Evolutionary conservation across 2,888 invertebrate species (phyloP).

Genomic region (Desoria tigrina): DNA sequence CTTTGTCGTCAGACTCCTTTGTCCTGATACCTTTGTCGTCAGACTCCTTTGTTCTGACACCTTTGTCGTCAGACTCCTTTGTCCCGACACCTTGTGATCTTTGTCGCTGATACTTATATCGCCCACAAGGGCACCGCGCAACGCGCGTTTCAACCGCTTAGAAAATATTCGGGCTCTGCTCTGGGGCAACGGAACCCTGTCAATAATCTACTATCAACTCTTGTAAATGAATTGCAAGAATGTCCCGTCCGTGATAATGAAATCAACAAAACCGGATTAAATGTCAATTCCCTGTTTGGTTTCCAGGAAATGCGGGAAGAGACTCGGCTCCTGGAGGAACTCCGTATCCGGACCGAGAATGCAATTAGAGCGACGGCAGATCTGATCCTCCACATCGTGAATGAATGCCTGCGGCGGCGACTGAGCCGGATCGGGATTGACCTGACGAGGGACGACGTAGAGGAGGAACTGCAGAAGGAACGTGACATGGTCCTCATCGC

Average conservation of each 20-base stretch:
- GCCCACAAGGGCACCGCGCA: no score
- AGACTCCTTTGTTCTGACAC: no score
- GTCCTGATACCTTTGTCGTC: no score
- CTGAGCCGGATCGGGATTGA: conserved; percentile 71
- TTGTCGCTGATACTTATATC: no score
- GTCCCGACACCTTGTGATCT: no score
- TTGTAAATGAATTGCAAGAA: no score
- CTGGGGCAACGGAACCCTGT: no score
- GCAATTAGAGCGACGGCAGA: conserved; percentile 52
- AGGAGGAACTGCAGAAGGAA: conserved; percentile 71
- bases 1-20: no score
- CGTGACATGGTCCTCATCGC: conserved; percentile 49
- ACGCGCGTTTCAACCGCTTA: no score
- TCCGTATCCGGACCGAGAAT: conserved; percentile 50
- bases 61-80: no score
- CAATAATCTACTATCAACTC: no score
- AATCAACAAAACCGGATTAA: not conserved
- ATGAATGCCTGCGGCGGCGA: conserved; percentile 72
- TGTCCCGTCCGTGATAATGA: not conserved
- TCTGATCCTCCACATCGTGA: conserved; percentile 62
- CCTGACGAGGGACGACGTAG: conserved; percentile 72
- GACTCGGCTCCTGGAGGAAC: conserved; percentile 46
- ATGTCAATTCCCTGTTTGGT: not conserved
- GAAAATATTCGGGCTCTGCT: no score
- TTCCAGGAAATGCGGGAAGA: conserved; percentile 50